Evolutionary conservation across 2,797 vertebrate species (phyloP).

Genomic region (Rhinophrynus dorsalis): DNA sequence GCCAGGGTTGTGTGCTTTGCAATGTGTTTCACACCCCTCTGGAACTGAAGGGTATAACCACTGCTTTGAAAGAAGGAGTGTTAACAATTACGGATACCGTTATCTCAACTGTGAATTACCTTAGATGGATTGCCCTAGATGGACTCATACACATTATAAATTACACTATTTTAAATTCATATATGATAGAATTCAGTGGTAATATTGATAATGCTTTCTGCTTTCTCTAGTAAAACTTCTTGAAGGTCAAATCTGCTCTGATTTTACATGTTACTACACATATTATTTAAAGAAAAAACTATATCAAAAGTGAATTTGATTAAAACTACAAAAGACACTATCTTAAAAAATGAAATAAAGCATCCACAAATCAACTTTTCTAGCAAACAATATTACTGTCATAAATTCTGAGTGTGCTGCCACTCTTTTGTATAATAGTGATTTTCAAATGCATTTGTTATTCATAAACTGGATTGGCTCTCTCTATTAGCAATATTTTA

Average conservation of each 20-base stretch:
- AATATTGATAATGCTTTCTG: too few relatives aligned
- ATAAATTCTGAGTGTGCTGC: conserved; percentile 63
- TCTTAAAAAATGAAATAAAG: conserved; percentile 47
- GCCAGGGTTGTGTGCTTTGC: too few relatives aligned
- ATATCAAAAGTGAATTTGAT: conserved; percentile 40
- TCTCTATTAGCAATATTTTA: conserved; percentile 65
- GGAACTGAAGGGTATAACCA: too few relatives aligned
- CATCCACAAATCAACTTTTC: conserved; percentile 62
- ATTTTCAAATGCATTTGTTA: conserved; percentile 57
- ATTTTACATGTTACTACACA: conserved; percentile 10
- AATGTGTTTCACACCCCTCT: too few relatives aligned
- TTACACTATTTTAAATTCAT: too few relatives aligned
- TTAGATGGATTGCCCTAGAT: too few relatives aligned
- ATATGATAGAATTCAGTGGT: too few relatives aligned
- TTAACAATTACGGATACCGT: too few relatives aligned
- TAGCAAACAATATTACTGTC: conserved; percentile 59
- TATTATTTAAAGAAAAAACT: conserved; percentile 24
- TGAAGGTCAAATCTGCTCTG: conserved; percentile 1
- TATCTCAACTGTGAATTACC: too few relatives aligned
- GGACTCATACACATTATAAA: too few relatives aligned
- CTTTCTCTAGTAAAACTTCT: too few relatives aligned
- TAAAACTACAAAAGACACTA: conserved; percentile 56
- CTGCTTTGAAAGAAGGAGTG: too few relatives aligned
- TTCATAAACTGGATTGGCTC: conserved; percentile 60
- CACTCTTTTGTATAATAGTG: conserved; percentile 47